A percentile compares a stretch with the other conserved stretches of the same genome.
Evolutionary conservation across 1,140 invertebrate species (phyloP).

Genomic region (Cydia splendana): DNA sequence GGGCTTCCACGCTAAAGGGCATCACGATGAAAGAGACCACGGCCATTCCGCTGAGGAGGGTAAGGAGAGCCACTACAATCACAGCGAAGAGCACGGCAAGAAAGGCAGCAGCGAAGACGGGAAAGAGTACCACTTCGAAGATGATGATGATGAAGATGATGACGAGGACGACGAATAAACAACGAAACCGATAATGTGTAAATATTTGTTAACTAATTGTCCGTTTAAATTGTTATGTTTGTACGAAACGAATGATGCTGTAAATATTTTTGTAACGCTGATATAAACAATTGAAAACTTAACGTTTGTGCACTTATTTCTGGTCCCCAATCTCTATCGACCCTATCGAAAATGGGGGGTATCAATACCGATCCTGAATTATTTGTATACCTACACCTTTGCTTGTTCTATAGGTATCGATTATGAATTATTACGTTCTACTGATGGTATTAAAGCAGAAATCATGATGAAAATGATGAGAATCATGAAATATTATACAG

Average conservation of each 20-base stretch:
- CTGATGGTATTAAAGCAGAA: no score
- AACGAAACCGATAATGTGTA: conserved; percentile 37
- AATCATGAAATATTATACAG: no score
- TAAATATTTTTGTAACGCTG: conserved; percentile 58
- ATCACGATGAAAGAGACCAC: conserved; percentile 67
- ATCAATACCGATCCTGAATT: no score
- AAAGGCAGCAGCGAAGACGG: conserved; percentile 57
- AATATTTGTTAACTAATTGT: conserved; percentile 58
- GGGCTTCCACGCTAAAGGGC: conserved; percentile 78
- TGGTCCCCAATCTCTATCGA: neutral
- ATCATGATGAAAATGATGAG: no score
- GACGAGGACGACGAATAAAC: conserved; percentile 53
- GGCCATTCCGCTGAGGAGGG: conserved; percentile 70
- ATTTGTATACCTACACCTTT: no score
- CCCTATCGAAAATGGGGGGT: no score
- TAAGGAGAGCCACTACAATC: conserved; percentile 59
- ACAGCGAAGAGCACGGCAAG: conserved; percentile 58
- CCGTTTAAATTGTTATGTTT: conserved; percentile 74
- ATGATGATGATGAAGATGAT: conserved; percentile 55
- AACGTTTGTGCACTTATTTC: neutral
- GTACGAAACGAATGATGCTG: conserved; percentile 51
- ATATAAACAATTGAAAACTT: conserved; percentile 44
- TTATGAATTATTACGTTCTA: no score
- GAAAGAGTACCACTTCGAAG: conserved; percentile 60
- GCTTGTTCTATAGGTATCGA: no score